Percentiles rank a stretch among this genome's conserved stretches.
Conservation (phyloP, 2,113 vertebrate species). For the Bagarius yarrelli region DNA sequence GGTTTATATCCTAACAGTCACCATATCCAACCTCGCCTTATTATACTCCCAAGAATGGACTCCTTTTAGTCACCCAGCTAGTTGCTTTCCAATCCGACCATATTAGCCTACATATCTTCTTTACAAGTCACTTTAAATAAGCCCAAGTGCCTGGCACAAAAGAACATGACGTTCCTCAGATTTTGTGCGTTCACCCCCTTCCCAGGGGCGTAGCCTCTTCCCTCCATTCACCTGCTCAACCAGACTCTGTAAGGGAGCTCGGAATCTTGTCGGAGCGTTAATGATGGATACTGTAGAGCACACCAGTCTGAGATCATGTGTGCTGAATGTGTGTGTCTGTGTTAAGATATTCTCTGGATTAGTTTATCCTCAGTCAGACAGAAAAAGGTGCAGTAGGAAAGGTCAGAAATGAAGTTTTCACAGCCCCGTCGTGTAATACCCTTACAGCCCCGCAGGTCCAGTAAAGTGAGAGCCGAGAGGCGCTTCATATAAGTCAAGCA, state of each 20-base stretch:
- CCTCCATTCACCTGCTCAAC: conserved; percentile 25
- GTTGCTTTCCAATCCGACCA: conserved; percentile 6
- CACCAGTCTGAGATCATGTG: conserved; percentile 56
- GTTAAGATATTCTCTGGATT: conserved; percentile 91
- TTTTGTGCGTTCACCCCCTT: conserved; percentile 27
- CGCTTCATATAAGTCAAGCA: conserved; percentile 89
- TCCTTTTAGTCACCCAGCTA: not conserved
- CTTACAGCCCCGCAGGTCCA: conserved; percentile 91
- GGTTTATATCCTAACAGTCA: conserved; percentile 1
- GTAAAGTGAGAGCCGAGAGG: conserved; percentile 81
- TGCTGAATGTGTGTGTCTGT: conserved; percentile 22
- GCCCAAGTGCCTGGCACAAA: conserved; percentile 36
- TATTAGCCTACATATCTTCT: conserved; percentile 12
- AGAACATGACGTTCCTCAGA: conserved; percentile 19
- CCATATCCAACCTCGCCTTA: not conserved
- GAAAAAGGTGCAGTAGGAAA: conserved; percentile 88
- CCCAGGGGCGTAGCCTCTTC: conserved; percentile 15
- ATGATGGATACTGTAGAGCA: conserved; percentile 45
- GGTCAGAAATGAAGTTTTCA: conserved; percentile 93
- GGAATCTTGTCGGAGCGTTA: conserved; percentile 38
- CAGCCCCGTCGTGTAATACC: conserved; percentile 87
- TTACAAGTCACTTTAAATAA: conserved; percentile 42
- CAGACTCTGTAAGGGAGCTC: conserved; percentile 43
- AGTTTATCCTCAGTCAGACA: conserved; percentile 96
- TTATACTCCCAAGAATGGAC: not conserved